Evolutionary conservation across 1,140 invertebrate species (phyloP), one percentile per base, ranked within the genome.

Genomic region (Rhopalosiphum padi): DNA sequence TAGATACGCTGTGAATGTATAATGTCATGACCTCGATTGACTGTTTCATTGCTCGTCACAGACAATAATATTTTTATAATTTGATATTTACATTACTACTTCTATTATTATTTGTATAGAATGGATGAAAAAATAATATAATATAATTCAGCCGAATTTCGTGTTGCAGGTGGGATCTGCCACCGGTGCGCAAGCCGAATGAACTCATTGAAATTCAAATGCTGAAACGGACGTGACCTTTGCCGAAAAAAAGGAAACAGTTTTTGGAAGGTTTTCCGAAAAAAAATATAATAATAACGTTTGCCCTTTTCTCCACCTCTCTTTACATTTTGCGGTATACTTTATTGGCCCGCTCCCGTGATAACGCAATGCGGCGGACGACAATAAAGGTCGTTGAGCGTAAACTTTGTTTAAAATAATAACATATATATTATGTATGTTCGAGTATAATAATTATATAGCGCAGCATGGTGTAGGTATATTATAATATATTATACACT

Each of bases 401-500:
- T 35, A 82, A 92, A 85, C 91, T 92, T 83, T 83, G 77, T 92
- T 92, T 92, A 92, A 92, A 91, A 91, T 60, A 55, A 51, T n/a
- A 48, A 51, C 11, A 60, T 5, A 68, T 51, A 88, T 88, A 88
- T n/a, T 89, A 89, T 43, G 37, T 60, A 41, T 22, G 23, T 60
- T 46, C 15, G 25, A n/a, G 30, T 90, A 51, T 46, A 51, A 37
- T 89, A n/a, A 77, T 35, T 77, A 77, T 77, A n/a, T n/a, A 77
- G 30, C 60, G 11, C 60, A 77, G 30, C 60, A 46, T 25, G 43
- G 41, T 60, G 53, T 37, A 60, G 35, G 48, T 48, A 88, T n/a
- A n/a, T 43, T 41, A 18, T 77, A 37, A 83, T 43, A 85, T 83
- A 85, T 83, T 85, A 85, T 85, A 43, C 37, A 41, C 37, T 43